Conservation (phyloP, 2,888 invertebrate genomes). For the Beris morrisii region DNA sequence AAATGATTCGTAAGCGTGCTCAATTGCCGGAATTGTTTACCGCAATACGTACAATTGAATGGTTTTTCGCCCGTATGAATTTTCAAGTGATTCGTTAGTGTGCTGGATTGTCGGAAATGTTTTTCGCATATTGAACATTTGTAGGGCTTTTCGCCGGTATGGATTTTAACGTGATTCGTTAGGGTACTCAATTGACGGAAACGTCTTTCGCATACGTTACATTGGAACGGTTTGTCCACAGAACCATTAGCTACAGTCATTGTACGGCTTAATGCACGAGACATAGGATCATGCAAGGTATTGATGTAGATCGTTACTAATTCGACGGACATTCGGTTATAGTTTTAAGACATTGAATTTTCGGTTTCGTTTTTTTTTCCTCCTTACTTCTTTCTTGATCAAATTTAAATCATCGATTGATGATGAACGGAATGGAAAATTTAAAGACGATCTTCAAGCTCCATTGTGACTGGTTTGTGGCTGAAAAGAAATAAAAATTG, state of each 20-base stretch:
- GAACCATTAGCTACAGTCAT: slow-evolving; percentile 28
- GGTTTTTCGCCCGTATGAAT: slow-evolving; percentile 57
- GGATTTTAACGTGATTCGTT: slow-evolving; percentile 57
- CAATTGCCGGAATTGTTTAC: slow-evolving; percentile 56
- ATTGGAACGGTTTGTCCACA: slow-evolving; percentile 55
- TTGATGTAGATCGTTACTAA: slow-evolving; percentile 29
- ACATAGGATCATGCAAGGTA: slow-evolving; percentile 33
- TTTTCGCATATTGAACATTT: slow-evolving; percentile 57
- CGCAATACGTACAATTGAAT: slow-evolving; percentile 55
- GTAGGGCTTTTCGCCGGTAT: slow-evolving; percentile 56
- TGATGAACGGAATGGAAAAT: too few relatives aligned
- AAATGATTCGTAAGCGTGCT: slow-evolving; percentile 52
- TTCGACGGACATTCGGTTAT: slow-evolving; percentile 16
- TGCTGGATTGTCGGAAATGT: slow-evolving; percentile 57
- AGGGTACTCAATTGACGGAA: slow-evolving; percentile 56
- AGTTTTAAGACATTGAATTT: background rate
- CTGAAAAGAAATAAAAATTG: too few relatives aligned
- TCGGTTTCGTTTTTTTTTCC: background rate
- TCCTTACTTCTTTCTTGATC: background rate
- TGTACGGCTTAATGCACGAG: slow-evolving; percentile 36
- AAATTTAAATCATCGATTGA: background rate
- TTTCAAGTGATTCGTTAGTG: slow-evolving; percentile 56
- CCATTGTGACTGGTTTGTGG: too few relatives aligned
- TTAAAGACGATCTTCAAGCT: too few relatives aligned
- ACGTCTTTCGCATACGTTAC: slow-evolving; percentile 55